A percentile compares a stretch with the other conserved stretches of the same genome.
phyloP scores from a whole-genome alignment of 2,888 invertebrate species.

The Empis stercorea region DNA sequence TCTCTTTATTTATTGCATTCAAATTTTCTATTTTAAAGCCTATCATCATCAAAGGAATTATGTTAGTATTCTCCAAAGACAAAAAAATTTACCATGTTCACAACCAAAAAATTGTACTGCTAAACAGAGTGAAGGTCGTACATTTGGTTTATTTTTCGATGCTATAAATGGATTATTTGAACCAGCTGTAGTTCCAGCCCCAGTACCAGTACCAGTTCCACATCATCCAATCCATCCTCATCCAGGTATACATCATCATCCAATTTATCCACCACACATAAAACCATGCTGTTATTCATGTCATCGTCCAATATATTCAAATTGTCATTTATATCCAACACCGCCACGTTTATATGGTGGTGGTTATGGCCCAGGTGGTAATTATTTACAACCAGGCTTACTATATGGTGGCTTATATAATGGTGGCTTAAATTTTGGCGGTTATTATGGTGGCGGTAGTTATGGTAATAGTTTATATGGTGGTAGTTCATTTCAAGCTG shows the following conservation, averaged over 20 bases:
- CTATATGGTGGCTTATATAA: not conserved
- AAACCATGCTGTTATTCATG: not conserved
- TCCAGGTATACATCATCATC: not conserved
- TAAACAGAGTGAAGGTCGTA: too few relatives aligned
- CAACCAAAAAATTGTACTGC: not conserved
- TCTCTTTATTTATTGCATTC: too few relatives aligned
- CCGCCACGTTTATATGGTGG: too few relatives aligned
- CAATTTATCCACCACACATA: not conserved
- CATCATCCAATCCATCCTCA: not conserved
- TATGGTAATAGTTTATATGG: too few relatives aligned
- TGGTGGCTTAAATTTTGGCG: not conserved
- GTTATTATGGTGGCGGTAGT: too few relatives aligned
- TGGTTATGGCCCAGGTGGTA: not conserved
- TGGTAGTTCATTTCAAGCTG: not conserved
- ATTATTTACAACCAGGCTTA: not conserved
- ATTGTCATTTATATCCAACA: not conserved
- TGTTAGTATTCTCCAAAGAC: not conserved
- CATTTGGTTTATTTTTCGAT: too few relatives aligned
- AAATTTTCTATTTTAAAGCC: too few relatives aligned
- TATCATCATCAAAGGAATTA: too few relatives aligned
- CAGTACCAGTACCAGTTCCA: not conserved
- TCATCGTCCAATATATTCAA: not conserved
- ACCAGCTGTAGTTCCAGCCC: too few relatives aligned
- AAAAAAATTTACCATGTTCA: not conserved
- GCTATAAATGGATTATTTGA: too few relatives aligned